Conservation (phyloP, 2,888 invertebrate species). For the Drosophila mercatorum region DNA sequence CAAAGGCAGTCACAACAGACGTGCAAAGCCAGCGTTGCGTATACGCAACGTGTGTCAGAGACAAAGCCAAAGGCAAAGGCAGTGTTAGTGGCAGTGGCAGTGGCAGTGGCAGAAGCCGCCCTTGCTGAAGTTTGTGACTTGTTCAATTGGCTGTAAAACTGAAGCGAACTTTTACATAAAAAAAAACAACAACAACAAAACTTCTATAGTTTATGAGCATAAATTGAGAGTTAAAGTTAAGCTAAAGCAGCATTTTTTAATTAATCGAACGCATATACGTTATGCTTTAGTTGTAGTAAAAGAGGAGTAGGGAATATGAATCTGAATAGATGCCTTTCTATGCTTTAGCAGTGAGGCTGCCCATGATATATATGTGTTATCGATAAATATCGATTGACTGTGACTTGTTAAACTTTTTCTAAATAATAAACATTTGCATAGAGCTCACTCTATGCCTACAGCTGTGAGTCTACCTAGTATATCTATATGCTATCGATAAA, state of each 20-base stretch:
- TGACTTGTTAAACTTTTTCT: no score
- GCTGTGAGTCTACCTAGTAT: no score
- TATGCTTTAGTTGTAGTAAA: no score
- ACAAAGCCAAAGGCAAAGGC: background rate
- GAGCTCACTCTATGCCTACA: no score
- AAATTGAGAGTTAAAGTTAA: constrained; percentile 1
- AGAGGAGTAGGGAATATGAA: no score
- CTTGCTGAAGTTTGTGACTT: constrained; percentile 46
- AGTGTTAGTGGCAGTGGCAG: background rate
- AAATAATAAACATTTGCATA: no score
- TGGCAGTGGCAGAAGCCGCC: constrained; percentile 2
- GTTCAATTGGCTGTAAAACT: constrained; percentile 69
- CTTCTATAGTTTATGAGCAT: background rate
- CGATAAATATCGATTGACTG: no score
- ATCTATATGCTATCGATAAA: background rate
- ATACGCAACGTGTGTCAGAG: constrained; percentile 46
- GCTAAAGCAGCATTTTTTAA: constrained; percentile 50
- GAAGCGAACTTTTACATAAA: background rate
- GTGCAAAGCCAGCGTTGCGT: constrained; percentile 43
- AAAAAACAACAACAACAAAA: constrained; percentile 3
- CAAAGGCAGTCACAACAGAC: constrained; percentile 10
- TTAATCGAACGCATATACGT: constrained; percentile 25
- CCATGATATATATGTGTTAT: no score
- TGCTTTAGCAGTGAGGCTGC: no score
- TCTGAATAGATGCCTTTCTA: no score